Base-by-base conservation (phyloP, 2,888 invertebrate genomes). In the Drosophila nr. perissopoda region DNA sequence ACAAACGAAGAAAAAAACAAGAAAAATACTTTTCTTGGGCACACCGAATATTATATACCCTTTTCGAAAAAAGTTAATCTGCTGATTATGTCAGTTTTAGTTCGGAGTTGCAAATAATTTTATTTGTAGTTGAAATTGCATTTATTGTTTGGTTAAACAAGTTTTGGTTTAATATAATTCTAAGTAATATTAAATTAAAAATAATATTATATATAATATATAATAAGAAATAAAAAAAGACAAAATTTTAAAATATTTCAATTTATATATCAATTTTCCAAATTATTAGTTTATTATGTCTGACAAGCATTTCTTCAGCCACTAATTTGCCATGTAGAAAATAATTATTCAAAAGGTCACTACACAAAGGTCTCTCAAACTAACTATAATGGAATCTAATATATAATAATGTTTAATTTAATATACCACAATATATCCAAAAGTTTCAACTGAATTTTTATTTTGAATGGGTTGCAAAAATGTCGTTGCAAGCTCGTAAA, bases 1-100 rank as follows among this genome's bases (percentile, higher is more conserved):
- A 63, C 54, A 53, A 75, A 52, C 64, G 60, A 69, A 57, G 69
- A 77, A 69, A 40, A 60, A 13, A 42, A 38, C 42, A 25, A 46
- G 46, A 16, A 4, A 25, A 16, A 25, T 46, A 16, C 1, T 25
- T 8, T 46, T 16, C 16, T 25, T 16, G 7, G 16, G 13, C 46
- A 16, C 25, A 46, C 46, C 0, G 46, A 46, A 46, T 25, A 16
- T 46, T 16, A 25, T 16, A 25, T 25, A 16, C 25, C 27, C 46
- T 46, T 2, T 8, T 25, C 8, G 8, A 25, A 16, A 11, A 8
- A 7, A 46, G 46, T 46, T 16, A 46, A 25, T 46, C 8, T 46
- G 4, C 16, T 25, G 4, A 25, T 25, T 16, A 25, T 46, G 5
- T 25, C 1, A 8, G 2, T 25, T 46, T 46, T 25, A 46, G 16